These are phyloP conservation scores for Frieseomelitta varia DNA, from an alignment of 1,140 invertebrate genomes.

Conservation along the genomic window DNA sequence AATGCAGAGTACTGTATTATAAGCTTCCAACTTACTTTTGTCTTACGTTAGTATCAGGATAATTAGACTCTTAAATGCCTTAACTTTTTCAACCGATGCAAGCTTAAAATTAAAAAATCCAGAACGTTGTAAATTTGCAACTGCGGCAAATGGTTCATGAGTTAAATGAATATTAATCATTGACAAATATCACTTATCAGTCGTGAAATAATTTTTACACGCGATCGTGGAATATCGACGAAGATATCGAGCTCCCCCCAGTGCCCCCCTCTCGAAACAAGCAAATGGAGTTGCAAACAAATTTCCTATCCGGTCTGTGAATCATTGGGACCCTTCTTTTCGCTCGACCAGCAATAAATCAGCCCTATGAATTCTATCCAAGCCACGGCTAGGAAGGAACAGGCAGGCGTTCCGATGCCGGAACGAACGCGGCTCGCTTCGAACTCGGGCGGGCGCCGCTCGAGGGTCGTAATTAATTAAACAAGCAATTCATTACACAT, in stretches of 20 bases:
- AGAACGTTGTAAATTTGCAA: too few species aligned
- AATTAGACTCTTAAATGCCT: too few species aligned
- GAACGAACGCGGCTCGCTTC: constrained; percentile 17
- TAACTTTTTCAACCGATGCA: too few species aligned
- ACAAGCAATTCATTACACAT: constrained; percentile 83
- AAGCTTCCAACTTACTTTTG: too few species aligned
- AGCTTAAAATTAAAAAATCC: too few species aligned
- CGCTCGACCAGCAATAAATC: constrained; percentile 29
- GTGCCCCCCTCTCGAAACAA: not conserved
- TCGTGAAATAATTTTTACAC: too few species aligned
- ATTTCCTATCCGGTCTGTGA: not conserved
- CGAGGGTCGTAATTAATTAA: constrained; percentile 82
- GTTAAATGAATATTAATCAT: too few species aligned
- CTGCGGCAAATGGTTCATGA: too few species aligned
- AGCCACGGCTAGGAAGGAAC: not conserved
- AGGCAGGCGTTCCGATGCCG: constrained; percentile 4
- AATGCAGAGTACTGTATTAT: too few species aligned
- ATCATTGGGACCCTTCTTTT: constrained; percentile 11
- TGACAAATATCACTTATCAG: too few species aligned
- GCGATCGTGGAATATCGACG: too few species aligned
- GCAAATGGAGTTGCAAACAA: not conserved
- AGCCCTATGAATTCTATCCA: constrained; percentile 38
- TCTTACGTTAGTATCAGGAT: too few species aligned
- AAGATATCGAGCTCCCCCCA: not conserved
- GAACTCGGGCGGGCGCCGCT: constrained; percentile 29